Evolutionary conservation across 1,140 invertebrate species (phyloP).

Genomic region (Lepidurus couesii): DNA sequence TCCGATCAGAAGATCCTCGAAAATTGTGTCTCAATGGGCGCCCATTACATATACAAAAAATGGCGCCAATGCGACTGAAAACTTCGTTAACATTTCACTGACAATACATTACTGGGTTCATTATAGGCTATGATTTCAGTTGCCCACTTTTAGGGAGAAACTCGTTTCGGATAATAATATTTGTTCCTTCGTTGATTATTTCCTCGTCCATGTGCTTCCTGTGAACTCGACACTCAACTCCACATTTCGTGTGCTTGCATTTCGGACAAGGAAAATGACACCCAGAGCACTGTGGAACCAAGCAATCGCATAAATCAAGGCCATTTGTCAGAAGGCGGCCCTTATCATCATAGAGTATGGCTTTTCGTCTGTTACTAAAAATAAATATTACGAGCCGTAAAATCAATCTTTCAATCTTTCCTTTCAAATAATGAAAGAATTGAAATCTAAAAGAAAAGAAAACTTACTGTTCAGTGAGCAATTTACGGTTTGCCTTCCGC

Average conservation of each 20-base stretch:
- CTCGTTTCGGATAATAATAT: not conserved
- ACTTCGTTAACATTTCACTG: constrained; percentile 35
- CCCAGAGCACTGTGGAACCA: constrained; percentile 61
- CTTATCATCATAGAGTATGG: constrained; percentile 45
- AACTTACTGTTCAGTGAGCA: constrained; percentile 25
- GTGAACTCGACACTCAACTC: constrained; percentile 49
- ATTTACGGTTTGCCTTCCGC: constrained; percentile 28
- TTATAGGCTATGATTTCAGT: not conserved
- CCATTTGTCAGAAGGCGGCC: constrained; percentile 49
- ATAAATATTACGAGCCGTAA: not conserved
- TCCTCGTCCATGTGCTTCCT: not conserved
- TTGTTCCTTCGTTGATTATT: not conserved
- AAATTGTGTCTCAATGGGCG: not conserved
- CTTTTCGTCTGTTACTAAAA: constrained; percentile 14
- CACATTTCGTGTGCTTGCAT: constrained; percentile 60
- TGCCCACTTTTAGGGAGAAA: not conserved
- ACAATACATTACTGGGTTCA: constrained; percentile 36
- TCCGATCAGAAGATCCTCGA: not conserved
- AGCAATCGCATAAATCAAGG: constrained; percentile 70
- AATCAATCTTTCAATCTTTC: no score
- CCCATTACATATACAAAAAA: not conserved
- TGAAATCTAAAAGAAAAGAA: constrained; percentile 39
- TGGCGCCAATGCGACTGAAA: constrained; percentile 7
- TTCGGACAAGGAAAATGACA: constrained; percentile 73
- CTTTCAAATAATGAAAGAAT: constrained; percentile 32